Evolutionary conservation across 2,797 vertebrate genomes (phyloP), one percentile per base, ranked within the genome.

Genomic region (Vireo griseus): DNA sequence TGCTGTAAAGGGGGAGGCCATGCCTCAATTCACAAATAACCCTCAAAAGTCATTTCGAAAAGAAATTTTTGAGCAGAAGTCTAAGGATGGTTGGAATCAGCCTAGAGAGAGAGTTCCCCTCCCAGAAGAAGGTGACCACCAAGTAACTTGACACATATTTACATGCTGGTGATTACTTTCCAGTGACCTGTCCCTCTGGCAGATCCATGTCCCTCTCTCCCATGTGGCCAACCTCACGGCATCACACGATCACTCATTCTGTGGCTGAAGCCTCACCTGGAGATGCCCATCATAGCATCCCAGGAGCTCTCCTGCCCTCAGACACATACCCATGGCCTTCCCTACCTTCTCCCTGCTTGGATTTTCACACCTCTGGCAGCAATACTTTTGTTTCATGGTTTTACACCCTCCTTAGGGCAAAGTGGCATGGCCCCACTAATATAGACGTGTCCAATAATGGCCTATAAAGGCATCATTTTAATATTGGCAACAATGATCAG

Each of bases 241-340:
- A 68, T 10, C 25, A 37, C 33, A 47, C 24, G 5, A 19, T 44
- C 11, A 6, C 35, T 88, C 21, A 15, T 17, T 18, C 55, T 10
- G 1, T 59, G 44, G 25, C 55, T 65, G 18, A 44, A 73, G 47
- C 37, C 51, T 57, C 51, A 14, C 5, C 26, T 71, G 48, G 52
- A 74, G 52, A 42, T 58, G 19, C 24, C 19, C 5, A 5, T 33
- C 0, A 0, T 16, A 44, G 33, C 33, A 55, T 55, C 37, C 37
- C 66, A 45, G 42, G 1, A 2, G 13, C 17, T 79, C 55, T 73
- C 14, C 17, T 80, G 31, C 39, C 18, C 47, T 79, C 35, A 65
- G 20, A n/a, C 31, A 37, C 26, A 67, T 18, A 55, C 5, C 6
- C 2, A 0, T 63, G n/a, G 24, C n/a, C 33, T 91, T 52, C 21